Evolutionary conservation across 2,113 vertebrate species (phyloP), one percentile per base, ranked within the genome.

Genomic region (Aviceda subcristata): DNA sequence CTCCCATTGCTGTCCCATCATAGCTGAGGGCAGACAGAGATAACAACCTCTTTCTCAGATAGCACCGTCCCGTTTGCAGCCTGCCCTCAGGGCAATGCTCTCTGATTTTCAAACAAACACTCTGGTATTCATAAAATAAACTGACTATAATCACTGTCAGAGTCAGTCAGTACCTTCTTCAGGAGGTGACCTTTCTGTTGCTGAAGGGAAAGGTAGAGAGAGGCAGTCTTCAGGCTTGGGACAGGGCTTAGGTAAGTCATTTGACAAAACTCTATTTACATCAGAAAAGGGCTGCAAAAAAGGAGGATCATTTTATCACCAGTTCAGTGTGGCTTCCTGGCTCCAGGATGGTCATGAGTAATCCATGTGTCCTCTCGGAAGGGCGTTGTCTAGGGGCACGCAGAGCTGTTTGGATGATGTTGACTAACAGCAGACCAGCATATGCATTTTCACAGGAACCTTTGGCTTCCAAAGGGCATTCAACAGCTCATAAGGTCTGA

Each of bases 401-500:
- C 9, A 7, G 34, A 78, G 50, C 80, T 76, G 27, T 72, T 91
- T 81, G 88, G 91, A 32, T 71, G 36, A 75, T 85, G 83, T 48
- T 84, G 60, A 57, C 53, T 38, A 89, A 91, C 69, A 89, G 68
- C 86, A 84, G 88, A 92, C 72, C 77, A 80, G 79, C 29, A 18
- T 27, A 39, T 55, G 46, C 30, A 57, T 90, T 93, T 94, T 89
- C 82, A 77, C 67, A 93, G 63, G 71, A 94, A 83, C 77, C 80
- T 85, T 78, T 97, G 95, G 92, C 95, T 93, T 75, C 57, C 36
- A 5, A 53, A 86, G 80, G 80, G 21, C 76, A 75, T 96, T 89
- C 91, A 89, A 8, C 94, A 96, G 86, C 86, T 97, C 84, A 94
- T 96, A 73, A 72, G 23, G 77, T 79, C 86, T 92, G 68, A 75